Base-by-base conservation (phyloP, 2,113 vertebrate species). In the Burhinus oedicnemus region DNA sequence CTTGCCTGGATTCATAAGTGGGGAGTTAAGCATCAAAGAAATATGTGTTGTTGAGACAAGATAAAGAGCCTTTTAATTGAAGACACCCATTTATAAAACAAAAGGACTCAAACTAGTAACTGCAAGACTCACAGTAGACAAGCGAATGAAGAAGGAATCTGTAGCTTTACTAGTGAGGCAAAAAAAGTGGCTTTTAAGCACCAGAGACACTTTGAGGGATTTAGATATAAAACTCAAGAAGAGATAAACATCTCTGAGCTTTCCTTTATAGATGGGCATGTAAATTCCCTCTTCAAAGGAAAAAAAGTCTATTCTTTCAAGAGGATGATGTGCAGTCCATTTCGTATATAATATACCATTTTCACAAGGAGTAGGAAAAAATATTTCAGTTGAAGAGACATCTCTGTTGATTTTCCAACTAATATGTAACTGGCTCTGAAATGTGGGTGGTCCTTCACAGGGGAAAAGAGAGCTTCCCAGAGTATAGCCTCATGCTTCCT, bases 41-140 rank as follows among this genome's bases (percentile, higher is more conserved):
- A 18, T 42, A 5, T 0, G 5, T 42, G 16, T 45, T 55, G 8
- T 11, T 2, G 2, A 68, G 44, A 52, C 2, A 26, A 83, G 12
- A 47, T 32, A 83, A 85, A 14, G 2, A 1, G 1, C 5, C 8
- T 74, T 52, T 65, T 25, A 42, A 36, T 6, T 29, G 18, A 76
- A 82, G 52, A 14, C 15, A 72, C 3, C 2, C 10, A 15, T 64
- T 78, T 61, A 38, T 57, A 22, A 76, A 64, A 21, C 11, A 68
- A 76, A 80, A 64, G 49, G 1, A 65, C 5, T 42, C 3, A 27
- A 54, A 27, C 2, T 34, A 11, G 15, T 21, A 86, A 52, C 26
- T 61, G 20, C 12, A 79, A 40, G 57, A 36, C 47, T 82, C 52
- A 64, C 32, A 18, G 13, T 13, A 10, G n/a, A 34, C 4, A 21